phyloP scores from a whole-genome alignment of 1,140 invertebrate genomes.

The Panagrolaimus sp. region DNA sequence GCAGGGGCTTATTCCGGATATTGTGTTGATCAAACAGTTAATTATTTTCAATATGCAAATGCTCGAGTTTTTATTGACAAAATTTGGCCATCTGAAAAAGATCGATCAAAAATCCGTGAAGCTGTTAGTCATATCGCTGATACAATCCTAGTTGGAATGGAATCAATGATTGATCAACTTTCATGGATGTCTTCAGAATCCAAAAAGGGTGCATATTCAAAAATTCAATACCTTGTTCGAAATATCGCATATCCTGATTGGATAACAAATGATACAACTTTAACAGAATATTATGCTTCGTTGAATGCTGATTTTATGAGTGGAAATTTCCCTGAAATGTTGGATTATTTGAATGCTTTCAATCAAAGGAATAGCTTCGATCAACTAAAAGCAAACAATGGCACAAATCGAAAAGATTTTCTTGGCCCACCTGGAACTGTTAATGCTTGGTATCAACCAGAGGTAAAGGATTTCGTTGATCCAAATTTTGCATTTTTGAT shows the following conservation, averaged over 20 bases:
- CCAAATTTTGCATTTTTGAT: too few species aligned
- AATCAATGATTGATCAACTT: conserved; percentile 51
- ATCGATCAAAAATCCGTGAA: conserved; percentile 25
- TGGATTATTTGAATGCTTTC: conserved; percentile 24
- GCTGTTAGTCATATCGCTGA: conserved; percentile 31
- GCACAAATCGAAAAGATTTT: conserved; percentile 26
- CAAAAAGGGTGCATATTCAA: conserved; percentile 48
- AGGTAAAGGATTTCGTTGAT: too few species aligned
- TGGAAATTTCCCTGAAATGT: conserved; percentile 33
- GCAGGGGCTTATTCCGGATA: too few species aligned
- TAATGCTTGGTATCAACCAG: conserved; percentile 35
- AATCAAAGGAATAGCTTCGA: conserved; percentile 25
- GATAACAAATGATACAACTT: conserved; percentile 42
- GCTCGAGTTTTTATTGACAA: conserved; percentile 29
- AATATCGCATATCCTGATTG: conserved; percentile 55
- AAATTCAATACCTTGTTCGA: conserved; percentile 46
- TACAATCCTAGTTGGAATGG: conserved; percentile 43
- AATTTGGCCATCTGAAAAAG: conserved; percentile 16
- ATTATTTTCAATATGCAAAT: conserved; percentile 22
- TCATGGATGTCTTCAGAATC: conserved; percentile 45
- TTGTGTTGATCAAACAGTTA: conserved; percentile 16
- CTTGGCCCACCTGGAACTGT: conserved; percentile 22
- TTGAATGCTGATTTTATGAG: conserved; percentile 22
- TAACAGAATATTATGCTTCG: conserved; percentile 39
- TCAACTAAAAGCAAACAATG: conserved; percentile 23